Evolutionary conservation across 2,797 vertebrate species (phyloP).

Genomic region (Labeo calbasu): DNA sequence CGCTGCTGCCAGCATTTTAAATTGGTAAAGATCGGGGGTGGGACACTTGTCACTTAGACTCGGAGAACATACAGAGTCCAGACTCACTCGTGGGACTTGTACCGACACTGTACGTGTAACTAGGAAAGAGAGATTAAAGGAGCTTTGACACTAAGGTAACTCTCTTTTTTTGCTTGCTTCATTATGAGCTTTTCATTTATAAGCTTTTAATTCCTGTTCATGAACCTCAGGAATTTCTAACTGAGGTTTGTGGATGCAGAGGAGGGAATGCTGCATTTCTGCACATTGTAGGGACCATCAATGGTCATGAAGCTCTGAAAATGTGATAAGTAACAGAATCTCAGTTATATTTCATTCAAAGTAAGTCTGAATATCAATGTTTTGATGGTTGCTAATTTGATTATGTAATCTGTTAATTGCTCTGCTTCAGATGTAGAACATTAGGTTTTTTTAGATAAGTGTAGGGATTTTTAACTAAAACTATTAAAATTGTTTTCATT

Average conservation of each 20-base stretch:
- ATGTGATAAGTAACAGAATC: neutral
- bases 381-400: neutral
- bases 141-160: constrained; percentile 54
- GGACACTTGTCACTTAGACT: constrained; percentile 22
- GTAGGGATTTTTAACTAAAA: neutral
- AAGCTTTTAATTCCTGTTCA: neutral
- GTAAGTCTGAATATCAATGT: neutral
- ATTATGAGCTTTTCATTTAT: neutral
- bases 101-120: constrained; percentile 24
- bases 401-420: neutral
- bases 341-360: neutral
- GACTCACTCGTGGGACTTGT: constrained; percentile 44
- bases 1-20: constrained; percentile 60
- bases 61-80: constrained; percentile 30
- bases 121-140: constrained; percentile 44
- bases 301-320: neutral
- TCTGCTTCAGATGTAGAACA: neutral
- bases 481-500: neutral
- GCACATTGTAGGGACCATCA: neutral
- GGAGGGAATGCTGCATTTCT: neutral
- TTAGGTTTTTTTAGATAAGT: neutral
- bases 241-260: neutral
- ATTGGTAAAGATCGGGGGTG: constrained; percentile 66
- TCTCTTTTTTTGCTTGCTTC: constrained; percentile 32
- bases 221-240: neutral